Evolutionary conservation across 2,888 invertebrate genomes (phyloP).

Genomic region (Eristalinus sepulchralis): DNA sequence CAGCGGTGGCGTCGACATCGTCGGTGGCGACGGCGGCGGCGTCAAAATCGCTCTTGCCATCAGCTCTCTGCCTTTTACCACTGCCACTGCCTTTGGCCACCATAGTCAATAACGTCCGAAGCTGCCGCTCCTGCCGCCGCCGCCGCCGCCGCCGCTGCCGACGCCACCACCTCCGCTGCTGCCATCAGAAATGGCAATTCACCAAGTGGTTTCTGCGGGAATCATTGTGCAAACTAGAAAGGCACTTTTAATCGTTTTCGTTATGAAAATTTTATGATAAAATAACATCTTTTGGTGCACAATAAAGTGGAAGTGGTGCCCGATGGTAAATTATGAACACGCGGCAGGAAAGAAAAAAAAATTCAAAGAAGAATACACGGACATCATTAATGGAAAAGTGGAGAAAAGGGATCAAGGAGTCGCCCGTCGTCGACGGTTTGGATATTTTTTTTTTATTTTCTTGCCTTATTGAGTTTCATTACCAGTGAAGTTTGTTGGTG

Average conservation of each 20-base stretch:
- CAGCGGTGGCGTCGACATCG: background rate
- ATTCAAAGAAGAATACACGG: conserved; percentile 14
- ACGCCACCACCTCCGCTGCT: conserved; percentile 5
- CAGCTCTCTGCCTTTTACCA: background rate
- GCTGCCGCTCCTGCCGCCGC: conserved; percentile 6
- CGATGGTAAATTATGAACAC: conserved; percentile 30
- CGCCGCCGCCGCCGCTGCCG: no score
- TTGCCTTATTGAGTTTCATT: conserved; percentile 21
- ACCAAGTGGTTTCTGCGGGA: conserved; percentile 48
- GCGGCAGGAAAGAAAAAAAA: conserved; percentile 7
- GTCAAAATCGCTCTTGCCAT: no score
- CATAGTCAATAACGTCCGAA: conserved; percentile 25
- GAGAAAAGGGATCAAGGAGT: conserved; percentile 18
- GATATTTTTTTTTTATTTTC: conserved; percentile 11
- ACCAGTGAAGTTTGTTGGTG: conserved; percentile 3
- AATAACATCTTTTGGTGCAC: conserved; percentile 41
- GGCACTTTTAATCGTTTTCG: conserved; percentile 40
- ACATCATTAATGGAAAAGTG: conserved; percentile 27
- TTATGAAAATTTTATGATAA: conserved; percentile 44
- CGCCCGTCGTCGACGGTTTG: background rate
- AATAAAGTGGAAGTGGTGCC: conserved; percentile 11
- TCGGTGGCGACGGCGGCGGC: no score
- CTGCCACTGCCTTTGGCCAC: background rate
- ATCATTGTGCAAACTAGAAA: conserved; percentile 42
- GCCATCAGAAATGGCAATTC: conserved; percentile 22